Evolutionary conservation across 2,888 invertebrate species (phyloP).

Genomic region (Drosophila subquinaria): DNA sequence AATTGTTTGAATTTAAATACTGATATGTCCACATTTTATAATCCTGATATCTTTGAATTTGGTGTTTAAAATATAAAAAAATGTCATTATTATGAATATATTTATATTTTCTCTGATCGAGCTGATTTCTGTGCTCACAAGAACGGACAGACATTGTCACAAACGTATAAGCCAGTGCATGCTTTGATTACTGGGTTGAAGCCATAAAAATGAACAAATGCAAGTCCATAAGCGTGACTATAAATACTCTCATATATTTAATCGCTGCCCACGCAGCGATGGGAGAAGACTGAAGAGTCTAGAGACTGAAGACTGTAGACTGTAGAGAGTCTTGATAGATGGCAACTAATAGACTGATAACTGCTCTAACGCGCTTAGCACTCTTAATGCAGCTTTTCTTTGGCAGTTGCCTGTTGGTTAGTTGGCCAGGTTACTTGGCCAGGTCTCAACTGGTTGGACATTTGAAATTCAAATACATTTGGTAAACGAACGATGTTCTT

Average conservation of each 20-base stretch:
- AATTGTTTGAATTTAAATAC: too few relatives aligned
- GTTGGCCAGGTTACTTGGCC: constrained; percentile 50
- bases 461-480: constrained; percentile 71
- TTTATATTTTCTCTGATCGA: too few relatives aligned
- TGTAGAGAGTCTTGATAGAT: constrained; percentile 45
- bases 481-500: constrained; percentile 28
- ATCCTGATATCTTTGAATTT: too few relatives aligned
- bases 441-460: constrained; percentile 27
- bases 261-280: constrained; percentile 48
- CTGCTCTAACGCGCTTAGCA: constrained; percentile 73
- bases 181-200: neutral
- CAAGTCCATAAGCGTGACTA: constrained; percentile 44
- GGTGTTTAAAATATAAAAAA: too few relatives aligned
- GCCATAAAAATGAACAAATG: constrained; percentile 33
- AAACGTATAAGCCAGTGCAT: neutral
- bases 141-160: too few relatives aligned
- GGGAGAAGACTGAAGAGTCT: neutral
- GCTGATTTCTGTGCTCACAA: too few relatives aligned
- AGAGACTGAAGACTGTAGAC: neutral
- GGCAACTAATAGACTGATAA: constrained; percentile 75
- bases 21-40: too few relatives aligned
- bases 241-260: constrained; percentile 39
- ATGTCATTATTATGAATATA: too few relatives aligned
- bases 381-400: constrained; percentile 52
- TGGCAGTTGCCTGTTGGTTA: constrained; percentile 4